Evolutionary conservation across 2,888 invertebrate genomes (phyloP), one percentile per base, ranked within the genome.

Genomic region (Lydus trimaculatus): DNA sequence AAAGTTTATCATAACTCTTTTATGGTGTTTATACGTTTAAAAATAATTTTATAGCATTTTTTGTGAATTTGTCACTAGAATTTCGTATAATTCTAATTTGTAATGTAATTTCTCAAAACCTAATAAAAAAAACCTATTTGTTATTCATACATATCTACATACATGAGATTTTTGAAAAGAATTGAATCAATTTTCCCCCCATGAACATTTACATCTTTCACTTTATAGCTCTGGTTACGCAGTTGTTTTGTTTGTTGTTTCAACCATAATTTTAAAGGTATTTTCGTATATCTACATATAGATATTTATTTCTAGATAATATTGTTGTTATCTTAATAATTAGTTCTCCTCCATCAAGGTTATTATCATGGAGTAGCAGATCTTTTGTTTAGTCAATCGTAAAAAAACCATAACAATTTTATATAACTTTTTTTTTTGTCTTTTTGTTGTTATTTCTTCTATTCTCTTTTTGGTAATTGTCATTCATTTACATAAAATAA

Each of bases 1-100:
- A 68, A 69, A 63, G 63, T 63, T 66, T 65, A 63, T 65, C 63
- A 69, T 13, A 56, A 64, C 64, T 64, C 25, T 61, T 70, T 70
- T 66, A 70, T 64, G 62, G 64, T 70, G 70, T 70, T 70, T 66
- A 66, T 66, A 64, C 61, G 60, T 63, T 58, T 66, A 64, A 66
- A 69, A 69, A 66, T 63, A 36, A 70, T 70, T 70, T 70, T 66
- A 66, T 61, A 65, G 61, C 52, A 15, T 6, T 43, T 7, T 43
- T 43, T 17, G 17, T 17, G n/a, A 17, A 43, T 43, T 43, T 5
- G 33, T 33, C 11, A 33, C 7, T 33, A 9, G 43, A 15, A 36
- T 11, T 13, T 36, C 11, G 15, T 2, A 28, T n/a, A n/a, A n/a
- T n/a, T n/a, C n/a, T n/a, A n/a, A n/a, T n/a, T n/a, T n/a, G n/a